These are phyloP conservation scores for Trachelus troglodyta DNA, from an alignment of 2,888 invertebrate species.

Conservation along the genomic window DNA sequence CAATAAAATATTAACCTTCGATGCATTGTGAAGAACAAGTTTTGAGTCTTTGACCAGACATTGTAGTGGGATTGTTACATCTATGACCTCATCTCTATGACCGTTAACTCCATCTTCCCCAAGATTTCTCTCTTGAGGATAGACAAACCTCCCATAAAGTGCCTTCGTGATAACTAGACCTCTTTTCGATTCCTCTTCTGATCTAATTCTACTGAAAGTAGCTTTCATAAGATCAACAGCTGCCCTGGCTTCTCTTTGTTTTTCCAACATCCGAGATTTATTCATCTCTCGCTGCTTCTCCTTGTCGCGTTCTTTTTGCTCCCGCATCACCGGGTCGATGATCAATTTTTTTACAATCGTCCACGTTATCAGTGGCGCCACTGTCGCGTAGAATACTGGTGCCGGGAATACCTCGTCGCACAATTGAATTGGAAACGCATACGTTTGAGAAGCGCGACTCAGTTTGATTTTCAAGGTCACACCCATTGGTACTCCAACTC, in stretches of 20 bases:
- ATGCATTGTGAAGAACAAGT: slow-evolving; percentile 83
- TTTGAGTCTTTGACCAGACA: slow-evolving; percentile 93
- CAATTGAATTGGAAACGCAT: slow-evolving; percentile 88
- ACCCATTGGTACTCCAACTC: slow-evolving; percentile 87
- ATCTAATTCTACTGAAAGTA: slow-evolving; percentile 84
- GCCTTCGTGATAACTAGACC: slow-evolving; percentile 91
- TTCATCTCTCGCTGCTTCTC: slow-evolving; percentile 86
- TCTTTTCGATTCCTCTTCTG: slow-evolving; percentile 83
- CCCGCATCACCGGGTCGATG: slow-evolving; percentile 84
- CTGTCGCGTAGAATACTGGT: slow-evolving; percentile 92
- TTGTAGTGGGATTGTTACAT: slow-evolving; percentile 95
- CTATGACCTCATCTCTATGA: slow-evolving; percentile 74
- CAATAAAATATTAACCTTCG: slow-evolving; percentile 75
- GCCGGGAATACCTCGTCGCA: slow-evolving; percentile 91
- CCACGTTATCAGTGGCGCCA: slow-evolving; percentile 87
- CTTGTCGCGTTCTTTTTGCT: slow-evolving; percentile 82
- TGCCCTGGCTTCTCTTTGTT: slow-evolving; percentile 85
- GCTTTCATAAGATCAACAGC: slow-evolving; percentile 92
- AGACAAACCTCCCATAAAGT: slow-evolving; percentile 78
- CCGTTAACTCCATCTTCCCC: slow-evolving; percentile 46
- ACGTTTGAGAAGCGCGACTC: slow-evolving; percentile 87
- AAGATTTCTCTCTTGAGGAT: slow-evolving; percentile 46
- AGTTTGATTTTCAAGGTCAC: slow-evolving; percentile 90
- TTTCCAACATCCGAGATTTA: slow-evolving; percentile 80
- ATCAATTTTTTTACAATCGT: slow-evolving; percentile 85